Conservation (phyloP, 2,113 vertebrate genomes). For the Psephotus haematonotus region DNA sequence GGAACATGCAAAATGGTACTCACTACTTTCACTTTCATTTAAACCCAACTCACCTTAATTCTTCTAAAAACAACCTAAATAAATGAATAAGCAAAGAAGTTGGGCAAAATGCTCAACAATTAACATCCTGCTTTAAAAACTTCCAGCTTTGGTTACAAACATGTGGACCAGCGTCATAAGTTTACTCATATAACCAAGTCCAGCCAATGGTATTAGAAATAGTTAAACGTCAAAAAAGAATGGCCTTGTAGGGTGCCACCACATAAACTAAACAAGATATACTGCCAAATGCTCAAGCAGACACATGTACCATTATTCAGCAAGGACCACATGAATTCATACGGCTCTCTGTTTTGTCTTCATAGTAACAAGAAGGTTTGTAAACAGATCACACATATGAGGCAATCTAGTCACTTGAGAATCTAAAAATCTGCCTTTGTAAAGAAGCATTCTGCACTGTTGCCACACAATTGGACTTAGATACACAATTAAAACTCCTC, state of each 20-base stretch:
- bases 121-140: background rate
- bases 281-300: slow-evolving; percentile 69
- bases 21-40: background rate
- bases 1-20: background rate
- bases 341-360: slow-evolving; percentile 74
- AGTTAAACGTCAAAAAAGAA: slow-evolving; percentile 45
- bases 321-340: slow-evolving; percentile 68
- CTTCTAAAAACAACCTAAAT: background rate
- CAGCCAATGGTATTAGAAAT: background rate
- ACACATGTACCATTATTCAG: slow-evolving; percentile 70
- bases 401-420: slow-evolving; percentile 68
- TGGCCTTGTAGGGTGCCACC: slow-evolving; percentile 51
- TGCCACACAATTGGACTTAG: slow-evolving; percentile 22
- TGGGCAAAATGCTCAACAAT: background rate
- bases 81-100: background rate
- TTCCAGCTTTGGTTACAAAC: background rate
- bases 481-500: slow-evolving; percentile 38
- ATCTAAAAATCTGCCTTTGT: slow-evolving; percentile 67
- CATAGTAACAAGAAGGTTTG: slow-evolving; percentile 77
- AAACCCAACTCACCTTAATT: background rate
- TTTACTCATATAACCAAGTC: background rate
- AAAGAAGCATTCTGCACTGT: slow-evolving; percentile 18
- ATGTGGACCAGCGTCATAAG: background rate
- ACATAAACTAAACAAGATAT: slow-evolving; percentile 55
- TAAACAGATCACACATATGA: slow-evolving; percentile 70